Evolutionary conservation across 1,140 invertebrate genomes (phyloP).

Genomic region (Heliconius melpomene): DNA sequence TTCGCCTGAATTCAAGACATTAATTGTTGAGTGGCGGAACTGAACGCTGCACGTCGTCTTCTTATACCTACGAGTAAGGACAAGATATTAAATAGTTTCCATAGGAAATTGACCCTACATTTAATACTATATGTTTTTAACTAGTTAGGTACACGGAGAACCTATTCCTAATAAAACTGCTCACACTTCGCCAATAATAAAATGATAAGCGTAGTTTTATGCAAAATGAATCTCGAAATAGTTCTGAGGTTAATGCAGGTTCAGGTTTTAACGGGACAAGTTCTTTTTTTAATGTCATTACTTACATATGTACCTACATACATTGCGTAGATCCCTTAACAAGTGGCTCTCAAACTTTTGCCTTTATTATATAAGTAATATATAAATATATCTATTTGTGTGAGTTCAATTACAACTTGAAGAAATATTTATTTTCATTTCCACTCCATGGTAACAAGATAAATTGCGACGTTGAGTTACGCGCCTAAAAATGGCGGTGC

Average conservation of each 20-base stretch:
- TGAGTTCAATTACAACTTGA: too few species aligned
- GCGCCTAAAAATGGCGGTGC: not conserved
- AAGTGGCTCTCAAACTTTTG: not conserved
- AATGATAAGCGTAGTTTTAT: slow-evolving; percentile 4
- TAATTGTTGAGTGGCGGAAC: too few species aligned
- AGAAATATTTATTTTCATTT: not conserved
- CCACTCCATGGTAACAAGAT: too few species aligned
- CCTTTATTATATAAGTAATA: not conserved
- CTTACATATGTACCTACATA: not conserved
- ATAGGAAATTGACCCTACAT: too few species aligned
- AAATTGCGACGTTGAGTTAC: not conserved
- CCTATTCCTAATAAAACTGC: not conserved
- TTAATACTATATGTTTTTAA: not conserved
- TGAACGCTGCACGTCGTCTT: too few species aligned
- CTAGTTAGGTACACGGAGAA: not conserved
- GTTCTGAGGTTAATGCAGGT: not conserved
- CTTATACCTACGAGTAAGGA: too few species aligned
- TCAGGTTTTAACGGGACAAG: slow-evolving; percentile 14
- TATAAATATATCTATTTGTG: too few species aligned
- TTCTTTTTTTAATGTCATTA: not conserved
- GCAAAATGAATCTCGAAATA: slow-evolving; percentile 9
- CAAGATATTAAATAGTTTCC: too few species aligned
- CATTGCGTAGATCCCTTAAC: not conserved
- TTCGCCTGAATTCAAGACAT: too few species aligned
- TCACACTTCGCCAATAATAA: not conserved